Percentiles rank a stretch among this genome's conserved stretches.
These are phyloP conservation scores for Pomatostomus ruficeps DNA, from an alignment of 2,113 vertebrate genomes.

Conservation along the genomic window DNA sequence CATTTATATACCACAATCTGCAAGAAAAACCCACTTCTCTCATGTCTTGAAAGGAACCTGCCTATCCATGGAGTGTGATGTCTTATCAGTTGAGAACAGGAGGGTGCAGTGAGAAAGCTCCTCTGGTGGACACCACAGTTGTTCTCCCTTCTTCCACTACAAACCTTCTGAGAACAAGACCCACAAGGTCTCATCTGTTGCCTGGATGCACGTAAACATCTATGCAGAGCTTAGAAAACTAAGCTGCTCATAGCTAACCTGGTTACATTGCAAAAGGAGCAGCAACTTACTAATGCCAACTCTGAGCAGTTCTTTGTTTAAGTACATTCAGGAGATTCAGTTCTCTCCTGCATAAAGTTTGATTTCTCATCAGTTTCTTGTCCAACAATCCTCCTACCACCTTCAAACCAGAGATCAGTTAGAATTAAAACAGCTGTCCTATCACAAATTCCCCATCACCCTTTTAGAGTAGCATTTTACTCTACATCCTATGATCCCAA, in stretches of 20 bases:
- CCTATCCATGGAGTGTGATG: not conserved
- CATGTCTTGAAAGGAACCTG: not conserved
- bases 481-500: not conserved
- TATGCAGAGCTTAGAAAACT: not conserved
- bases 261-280: not conserved
- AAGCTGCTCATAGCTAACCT: fast-evolving
- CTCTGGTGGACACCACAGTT: not conserved
- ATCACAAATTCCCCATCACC: not conserved
- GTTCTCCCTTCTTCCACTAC: not conserved
- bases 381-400: not conserved
- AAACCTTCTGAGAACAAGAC: not conserved
- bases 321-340: not conserved
- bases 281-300: not conserved
- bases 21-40: not conserved
- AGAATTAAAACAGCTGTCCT: not conserved
- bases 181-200: not conserved
- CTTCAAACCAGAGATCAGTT: not conserved
- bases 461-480: not conserved
- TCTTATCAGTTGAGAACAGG: not conserved
- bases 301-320: not conserved
- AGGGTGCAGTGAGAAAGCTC: not conserved
- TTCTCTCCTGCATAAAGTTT: not conserved
- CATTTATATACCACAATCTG: not conserved
- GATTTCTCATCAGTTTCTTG: not conserved
- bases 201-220: not conserved